Conservation (phyloP, 2,888 invertebrate genomes). For the Selenia dentaria region DNA sequence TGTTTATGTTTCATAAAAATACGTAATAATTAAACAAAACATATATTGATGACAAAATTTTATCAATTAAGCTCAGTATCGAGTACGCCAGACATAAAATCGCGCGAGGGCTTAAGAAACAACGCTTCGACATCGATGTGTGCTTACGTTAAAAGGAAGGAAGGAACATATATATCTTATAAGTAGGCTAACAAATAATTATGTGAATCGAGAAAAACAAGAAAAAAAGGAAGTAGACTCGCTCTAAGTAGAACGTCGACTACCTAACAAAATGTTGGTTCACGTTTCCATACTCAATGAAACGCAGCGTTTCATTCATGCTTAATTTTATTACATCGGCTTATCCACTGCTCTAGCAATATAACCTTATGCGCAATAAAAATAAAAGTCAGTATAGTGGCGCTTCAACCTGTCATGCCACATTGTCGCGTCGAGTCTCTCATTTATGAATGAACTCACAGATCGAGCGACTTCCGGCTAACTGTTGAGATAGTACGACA, state of each 20-base stretch:
- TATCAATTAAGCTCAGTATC: no score
- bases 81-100: no score
- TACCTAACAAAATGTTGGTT: conserved; percentile 71
- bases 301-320: conserved; percentile 79
- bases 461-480: conserved; percentile 83
- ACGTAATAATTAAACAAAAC: no score
- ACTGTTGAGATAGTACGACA: conserved; percentile 84
- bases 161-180: neutral
- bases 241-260: conserved; percentile 27
- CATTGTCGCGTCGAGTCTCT: conserved; percentile 70
- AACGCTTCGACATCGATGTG: no score
- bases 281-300: conserved; percentile 78
- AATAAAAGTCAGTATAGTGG: conserved; percentile 61
- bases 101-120: no score
- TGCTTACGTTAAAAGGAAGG: no score
- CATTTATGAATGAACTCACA: conserved; percentile 84
- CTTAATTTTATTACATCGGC: conserved; percentile 68
- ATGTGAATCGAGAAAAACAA: conserved; percentile 17
- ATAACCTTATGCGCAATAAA: conserved; percentile 48
- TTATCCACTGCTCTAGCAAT: conserved; percentile 47
- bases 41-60: no score
- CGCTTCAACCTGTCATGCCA: conserved; percentile 67
- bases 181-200: neutral
- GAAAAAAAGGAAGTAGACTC: conserved; percentile 22
- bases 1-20: no score